Evolutionary conservation across 92 coral and sea anemone genomes (phyloP).

Genomic region (Paramuricea clavata): DNA sequence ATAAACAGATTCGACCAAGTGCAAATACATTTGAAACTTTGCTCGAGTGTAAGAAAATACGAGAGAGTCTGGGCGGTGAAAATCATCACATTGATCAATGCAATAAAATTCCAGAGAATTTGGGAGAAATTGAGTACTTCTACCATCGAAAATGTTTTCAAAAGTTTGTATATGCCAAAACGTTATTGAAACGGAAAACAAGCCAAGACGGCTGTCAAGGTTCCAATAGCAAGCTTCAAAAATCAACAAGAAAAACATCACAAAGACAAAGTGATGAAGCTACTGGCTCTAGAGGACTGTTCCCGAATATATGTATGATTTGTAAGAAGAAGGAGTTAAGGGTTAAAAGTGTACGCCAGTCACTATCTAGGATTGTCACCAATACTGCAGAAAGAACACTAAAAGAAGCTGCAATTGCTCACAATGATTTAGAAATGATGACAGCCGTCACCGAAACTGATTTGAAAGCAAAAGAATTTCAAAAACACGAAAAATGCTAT

Average conservation of each 20-base stretch:
- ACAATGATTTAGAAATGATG: slow-evolving; percentile 11
- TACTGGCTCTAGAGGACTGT: slow-evolving; percentile 32
- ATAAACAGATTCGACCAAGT: slow-evolving; percentile 19
- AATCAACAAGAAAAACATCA: background rate
- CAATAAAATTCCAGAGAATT: background rate
- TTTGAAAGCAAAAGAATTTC: slow-evolving; percentile 33
- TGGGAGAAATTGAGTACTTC: slow-evolving; percentile 3
- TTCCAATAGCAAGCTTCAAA: background rate
- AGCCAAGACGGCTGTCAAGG: background rate
- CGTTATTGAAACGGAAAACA: slow-evolving; percentile 20
- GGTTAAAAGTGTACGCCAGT: slow-evolving; percentile 7
- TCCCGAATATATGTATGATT: slow-evolving; percentile 33
- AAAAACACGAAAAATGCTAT: slow-evolving; percentile 33
- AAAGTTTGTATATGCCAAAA: slow-evolving; percentile 28
- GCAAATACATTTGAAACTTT: slow-evolving; percentile 17
- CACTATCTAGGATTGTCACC: slow-evolving; percentile 19
- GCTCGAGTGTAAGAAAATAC: slow-evolving; percentile 40
- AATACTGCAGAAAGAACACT: slow-evolving; percentile 17
- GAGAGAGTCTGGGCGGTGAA: slow-evolving; percentile 26
- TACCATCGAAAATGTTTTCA: slow-evolving; percentile 34
- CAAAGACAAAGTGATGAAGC: background rate
- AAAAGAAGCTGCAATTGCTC: slow-evolving; percentile 3
- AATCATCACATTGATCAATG: slow-evolving; percentile 35
- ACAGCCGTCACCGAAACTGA: slow-evolving; percentile 23
- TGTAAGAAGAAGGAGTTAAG: slow-evolving; percentile 18